Conservation (phyloP, 2,113 vertebrate species). For the Semicossyphus pulcher region DNA sequence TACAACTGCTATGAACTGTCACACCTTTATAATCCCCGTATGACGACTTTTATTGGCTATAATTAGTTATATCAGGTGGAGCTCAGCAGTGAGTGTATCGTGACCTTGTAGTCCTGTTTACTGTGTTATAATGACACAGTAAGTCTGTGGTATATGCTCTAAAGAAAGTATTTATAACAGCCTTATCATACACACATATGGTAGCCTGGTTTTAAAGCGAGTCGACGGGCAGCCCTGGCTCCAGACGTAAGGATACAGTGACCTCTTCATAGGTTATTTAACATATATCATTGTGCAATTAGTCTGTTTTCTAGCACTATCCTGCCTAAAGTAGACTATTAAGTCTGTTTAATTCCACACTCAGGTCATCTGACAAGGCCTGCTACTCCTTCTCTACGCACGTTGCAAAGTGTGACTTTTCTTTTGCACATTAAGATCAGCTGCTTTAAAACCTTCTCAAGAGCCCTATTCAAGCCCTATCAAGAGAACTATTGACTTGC, state of each 20-base stretch:
- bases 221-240: not conserved
- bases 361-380: too few relatives aligned
- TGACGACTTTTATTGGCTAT: too few relatives aligned
- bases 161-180: conserved; percentile 28
- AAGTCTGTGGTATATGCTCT: not conserved
- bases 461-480: too few relatives aligned
- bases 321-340: not conserved
- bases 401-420: too few relatives aligned
- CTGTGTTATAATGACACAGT: not conserved
- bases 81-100: not conserved
- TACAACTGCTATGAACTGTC: too few relatives aligned
- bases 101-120: not conserved
- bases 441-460: too few relatives aligned
- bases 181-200: not conserved
- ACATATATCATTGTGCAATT: not conserved
- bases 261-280: not conserved
- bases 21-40: too few relatives aligned
- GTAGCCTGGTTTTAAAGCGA: not conserved
- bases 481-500: too few relatives aligned
- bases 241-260: not conserved
- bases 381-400: too few relatives aligned
- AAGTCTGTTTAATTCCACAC: too few relatives aligned
- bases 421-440: too few relatives aligned
- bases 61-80: too few relatives aligned
- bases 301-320: not conserved